Conservation (phyloP, 2,888 invertebrate genomes). For the Dolichomitus sp. region DNA sequence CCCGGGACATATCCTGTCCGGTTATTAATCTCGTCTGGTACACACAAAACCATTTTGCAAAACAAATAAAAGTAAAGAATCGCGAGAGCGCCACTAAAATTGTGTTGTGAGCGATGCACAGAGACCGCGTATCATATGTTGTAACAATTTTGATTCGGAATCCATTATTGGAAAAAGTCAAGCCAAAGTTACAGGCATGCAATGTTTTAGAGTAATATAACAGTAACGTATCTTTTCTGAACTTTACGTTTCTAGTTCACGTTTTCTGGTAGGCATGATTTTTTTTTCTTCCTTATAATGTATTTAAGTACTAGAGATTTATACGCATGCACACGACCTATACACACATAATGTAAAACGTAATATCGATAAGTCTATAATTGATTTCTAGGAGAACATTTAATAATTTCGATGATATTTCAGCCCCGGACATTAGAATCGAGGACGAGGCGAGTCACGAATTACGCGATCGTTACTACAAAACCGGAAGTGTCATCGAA, state of each 20-base stretch:
- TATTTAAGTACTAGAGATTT: background rate
- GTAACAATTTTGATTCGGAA: background rate
- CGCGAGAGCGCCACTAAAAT: conserved; percentile 33
- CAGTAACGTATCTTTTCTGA: background rate
- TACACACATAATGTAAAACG: too few relatives aligned
- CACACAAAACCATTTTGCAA: conserved; percentile 31
- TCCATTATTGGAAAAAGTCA: background rate
- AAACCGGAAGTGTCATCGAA: conserved; percentile 92
- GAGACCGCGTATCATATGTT: conserved; percentile 3
- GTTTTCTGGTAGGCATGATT: background rate
- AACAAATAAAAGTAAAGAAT: conserved; percentile 43
- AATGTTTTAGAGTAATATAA: background rate
- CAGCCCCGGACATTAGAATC: conserved; percentile 91
- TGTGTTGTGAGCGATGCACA: conserved; percentile 44
- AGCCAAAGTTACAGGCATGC: background rate
- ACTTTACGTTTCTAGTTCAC: background rate
- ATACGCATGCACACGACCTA: too few relatives aligned
- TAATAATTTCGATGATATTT: conserved; percentile 31
- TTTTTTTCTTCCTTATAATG: background rate
- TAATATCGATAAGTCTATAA: too few relatives aligned
- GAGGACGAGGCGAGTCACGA: conserved; percentile 91
- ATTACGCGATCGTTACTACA: conserved; percentile 91
- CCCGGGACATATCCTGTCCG: conserved; percentile 6
- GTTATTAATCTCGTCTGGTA: conserved; percentile 56
- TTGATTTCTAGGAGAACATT: too few relatives aligned